These are phyloP conservation scores for Acanthopagrus latus DNA, from an alignment of 2,797 vertebrate species.

Conservation along the genomic window DNA sequence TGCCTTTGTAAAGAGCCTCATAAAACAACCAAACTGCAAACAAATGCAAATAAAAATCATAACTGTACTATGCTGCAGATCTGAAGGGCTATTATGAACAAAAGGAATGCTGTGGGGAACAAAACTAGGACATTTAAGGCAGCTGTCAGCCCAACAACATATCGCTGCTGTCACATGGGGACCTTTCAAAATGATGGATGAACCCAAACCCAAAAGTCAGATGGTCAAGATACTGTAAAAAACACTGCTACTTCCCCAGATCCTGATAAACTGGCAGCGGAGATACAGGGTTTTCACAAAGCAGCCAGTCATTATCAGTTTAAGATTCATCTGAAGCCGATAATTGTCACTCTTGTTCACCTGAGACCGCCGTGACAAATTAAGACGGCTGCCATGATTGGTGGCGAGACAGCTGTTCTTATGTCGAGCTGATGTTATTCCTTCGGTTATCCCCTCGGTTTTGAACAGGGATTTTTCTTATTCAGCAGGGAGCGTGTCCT, in stretches of 20 bases:
- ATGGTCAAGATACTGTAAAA: conserved; percentile 26
- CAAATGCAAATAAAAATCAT: conserved; percentile 1
- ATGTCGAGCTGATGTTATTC: conserved; percentile 36
- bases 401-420: conserved; percentile 27
- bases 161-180: conserved; percentile 34
- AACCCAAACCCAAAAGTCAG: conserved; percentile 37
- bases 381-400: conserved; percentile 29
- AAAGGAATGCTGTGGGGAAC: background rate
- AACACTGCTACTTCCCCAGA: conserved; percentile 8
- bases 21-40: background rate
- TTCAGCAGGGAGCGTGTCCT: conserved; percentile 74
- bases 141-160: conserved; percentile 32
- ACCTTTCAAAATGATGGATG: conserved; percentile 56
- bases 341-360: conserved; percentile 41
- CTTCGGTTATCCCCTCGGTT: conserved; percentile 49
- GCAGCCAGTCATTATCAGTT: conserved; percentile 16
- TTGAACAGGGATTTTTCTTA: conserved; percentile 67
- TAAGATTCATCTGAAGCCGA: conserved; percentile 22
- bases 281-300: background rate
- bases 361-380: conserved; percentile 39
- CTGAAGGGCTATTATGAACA: background rate
- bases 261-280: conserved; percentile 21
- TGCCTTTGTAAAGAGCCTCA: background rate
- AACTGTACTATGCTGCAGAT: background rate
- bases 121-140: conserved; percentile 32